phyloP scores from a whole-genome alignment of 2,797 vertebrate genomes.

The Peromyscus nudipes region DNA sequence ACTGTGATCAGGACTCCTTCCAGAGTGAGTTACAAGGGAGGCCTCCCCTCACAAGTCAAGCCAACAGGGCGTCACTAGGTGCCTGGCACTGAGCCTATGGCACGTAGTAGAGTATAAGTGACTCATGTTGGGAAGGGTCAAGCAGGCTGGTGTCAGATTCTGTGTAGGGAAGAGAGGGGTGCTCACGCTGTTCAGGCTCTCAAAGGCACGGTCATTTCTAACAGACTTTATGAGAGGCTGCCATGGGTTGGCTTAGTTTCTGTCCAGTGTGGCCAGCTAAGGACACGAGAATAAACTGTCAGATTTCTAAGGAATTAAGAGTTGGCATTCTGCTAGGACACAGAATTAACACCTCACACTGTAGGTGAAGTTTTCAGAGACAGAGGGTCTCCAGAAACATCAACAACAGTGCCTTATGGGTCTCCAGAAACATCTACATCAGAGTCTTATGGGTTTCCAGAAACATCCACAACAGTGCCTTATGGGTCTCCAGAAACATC shows the following conservation, averaged over 20 bases:
- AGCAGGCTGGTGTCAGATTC: background rate
- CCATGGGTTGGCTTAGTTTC: background rate
- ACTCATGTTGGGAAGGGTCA: background rate
- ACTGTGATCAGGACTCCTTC: background rate
- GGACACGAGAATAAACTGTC: background rate
- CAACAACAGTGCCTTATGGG: background rate
- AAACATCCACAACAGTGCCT: background rate
- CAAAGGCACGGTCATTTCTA: background rate
- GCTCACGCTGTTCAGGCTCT: background rate
- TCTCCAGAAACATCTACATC: background rate
- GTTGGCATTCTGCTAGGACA: background rate
- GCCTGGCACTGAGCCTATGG: background rate
- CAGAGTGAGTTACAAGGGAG: background rate
- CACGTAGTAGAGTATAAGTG: background rate
- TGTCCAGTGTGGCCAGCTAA: background rate
- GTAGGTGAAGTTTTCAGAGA: background rate
- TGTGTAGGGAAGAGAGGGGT: background rate
- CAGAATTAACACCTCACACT: background rate
- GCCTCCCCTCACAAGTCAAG: background rate
- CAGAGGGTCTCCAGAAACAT: background rate
- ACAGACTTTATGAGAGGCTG: background rate
- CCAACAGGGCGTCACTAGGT: background rate
- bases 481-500: background rate
- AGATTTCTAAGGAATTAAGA: slow-evolving; percentile 8
- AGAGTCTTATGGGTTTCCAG: no score